Base-by-base conservation (phyloP, 2,113 vertebrate species). In the Pica pica region DNA sequence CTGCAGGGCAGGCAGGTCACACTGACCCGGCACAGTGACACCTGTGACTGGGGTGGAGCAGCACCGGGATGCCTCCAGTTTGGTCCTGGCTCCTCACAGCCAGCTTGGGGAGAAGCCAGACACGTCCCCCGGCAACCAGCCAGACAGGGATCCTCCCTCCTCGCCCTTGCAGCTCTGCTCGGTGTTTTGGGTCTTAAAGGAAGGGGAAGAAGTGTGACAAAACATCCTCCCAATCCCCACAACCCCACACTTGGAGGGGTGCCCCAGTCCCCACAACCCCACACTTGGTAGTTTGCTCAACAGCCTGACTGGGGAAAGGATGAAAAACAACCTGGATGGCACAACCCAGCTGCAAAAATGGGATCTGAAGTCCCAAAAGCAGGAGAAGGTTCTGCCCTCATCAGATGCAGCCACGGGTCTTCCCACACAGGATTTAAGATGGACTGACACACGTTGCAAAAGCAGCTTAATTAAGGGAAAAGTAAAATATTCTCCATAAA, bases 111-210 rank as follows among this genome's bases (percentile, higher is more conserved):
- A 53, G 27, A 63, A 88, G 56, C 39, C 79, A 79, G 26, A 33
- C 16, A 4, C 3, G 2, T 21, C 24, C 56, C 4, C 35, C 23
- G 15, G 11, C 12, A 49, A 9, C 1, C 23, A 55, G 57, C 57
- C 76, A 35, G 44, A 47, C 6, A 49, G 55, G 65, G 61, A 78
- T 68, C 49, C 82, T 82, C 65, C 57, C 23, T 74, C 9, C 55
- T n/a, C 35, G 9, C 28, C 20, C 50, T 0, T 1, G 30, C 82
- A 55, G 42, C 39, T 41, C 64, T 26, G 35, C 33, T 46, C 3
- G 0, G 50, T 0, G 23, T 24, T 56, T 24, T 3, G 2, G 4
- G 5, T 42, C 42, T 14, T 41, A 42, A 59, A 79, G 6, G 2
- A 41, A 76, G 21, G 42, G 28, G 31, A 47, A 57, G 14, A 42